phyloP scores from a whole-genome alignment of 2,888 invertebrate genomes.

The Yponomeuta plumbellus region DNA sequence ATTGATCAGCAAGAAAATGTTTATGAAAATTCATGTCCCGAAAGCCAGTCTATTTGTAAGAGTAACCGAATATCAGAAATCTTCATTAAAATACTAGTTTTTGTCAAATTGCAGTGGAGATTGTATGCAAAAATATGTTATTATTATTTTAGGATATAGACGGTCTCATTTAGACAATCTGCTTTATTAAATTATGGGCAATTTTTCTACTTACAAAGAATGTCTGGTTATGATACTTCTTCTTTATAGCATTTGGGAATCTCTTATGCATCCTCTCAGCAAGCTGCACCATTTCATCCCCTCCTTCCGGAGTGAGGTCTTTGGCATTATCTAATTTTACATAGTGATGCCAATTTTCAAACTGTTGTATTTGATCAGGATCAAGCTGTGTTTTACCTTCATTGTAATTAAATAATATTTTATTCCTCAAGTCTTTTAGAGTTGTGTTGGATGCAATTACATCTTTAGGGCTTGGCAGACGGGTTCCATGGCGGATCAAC shows the following conservation, averaged over 20 bases:
- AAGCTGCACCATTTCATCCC: constrained; percentile 83
- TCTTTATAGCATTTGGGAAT: constrained; percentile 79
- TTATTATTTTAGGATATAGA: too few species aligned
- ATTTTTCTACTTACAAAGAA: constrained; percentile 64
- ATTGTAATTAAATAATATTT: constrained; percentile 70
- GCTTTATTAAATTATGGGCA: neutral
- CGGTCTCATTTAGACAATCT: too few species aligned
- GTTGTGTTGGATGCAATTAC: constrained; percentile 70
- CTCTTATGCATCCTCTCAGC: constrained; percentile 84
- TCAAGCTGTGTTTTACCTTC: constrained; percentile 65
- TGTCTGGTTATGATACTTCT: constrained; percentile 76
- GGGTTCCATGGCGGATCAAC: constrained; percentile 86
- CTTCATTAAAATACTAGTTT: too few species aligned
- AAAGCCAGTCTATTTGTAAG: too few species aligned
- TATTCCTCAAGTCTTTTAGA: constrained; percentile 70
- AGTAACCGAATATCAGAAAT: too few species aligned
- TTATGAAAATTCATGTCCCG: neutral
- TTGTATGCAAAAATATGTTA: too few species aligned
- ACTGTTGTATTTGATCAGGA: constrained; percentile 48
- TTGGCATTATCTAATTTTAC: constrained; percentile 75
- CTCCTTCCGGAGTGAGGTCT: constrained; percentile 82
- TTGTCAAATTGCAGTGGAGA: too few species aligned
- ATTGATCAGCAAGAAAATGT: neutral
- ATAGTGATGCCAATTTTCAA: constrained; percentile 78
- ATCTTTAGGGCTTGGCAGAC: constrained; percentile 79